These are phyloP conservation scores for Ips nitidus DNA, from an alignment of 1,140 invertebrate genomes.

Conservation along the genomic window DNA sequence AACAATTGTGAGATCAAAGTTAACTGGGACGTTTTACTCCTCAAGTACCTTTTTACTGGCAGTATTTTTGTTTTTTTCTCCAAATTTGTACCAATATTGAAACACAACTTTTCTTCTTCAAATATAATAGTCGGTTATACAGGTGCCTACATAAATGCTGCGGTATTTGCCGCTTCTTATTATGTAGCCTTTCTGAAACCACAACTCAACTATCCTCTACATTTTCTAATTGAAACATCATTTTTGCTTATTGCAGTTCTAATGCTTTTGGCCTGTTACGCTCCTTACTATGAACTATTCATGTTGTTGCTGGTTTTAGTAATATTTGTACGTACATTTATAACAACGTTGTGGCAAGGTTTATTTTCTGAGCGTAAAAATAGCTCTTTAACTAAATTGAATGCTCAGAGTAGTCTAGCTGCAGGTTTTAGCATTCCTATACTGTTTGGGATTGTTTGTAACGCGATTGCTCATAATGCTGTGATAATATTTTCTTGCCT, in stretches of 20 bases:
- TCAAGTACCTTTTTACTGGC: conserved; percentile 27
- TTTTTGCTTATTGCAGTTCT: conserved; percentile 16
- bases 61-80: conserved; percentile 32
- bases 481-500: conserved; percentile 35
- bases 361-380: conserved; percentile 27
- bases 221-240: conserved; percentile 16
- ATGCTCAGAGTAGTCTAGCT: conserved; percentile 14
- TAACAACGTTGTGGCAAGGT: conserved; percentile 26
- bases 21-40: conserved; percentile 33
- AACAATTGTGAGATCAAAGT: conserved; percentile 19
- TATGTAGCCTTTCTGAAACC: conserved; percentile 7
- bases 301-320: conserved; percentile 22
- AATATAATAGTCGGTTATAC: conserved; percentile 29
- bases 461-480: conserved; percentile 28
- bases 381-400: conserved; percentile 12
- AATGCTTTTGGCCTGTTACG: conserved; percentile 27
- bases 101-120: conserved; percentile 22
- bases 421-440: conserved; percentile 30
- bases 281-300: conserved; percentile 27
- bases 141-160: conserved; percentile 27
- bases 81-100: conserved; percentile 35
- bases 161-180: conserved; percentile 23
- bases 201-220: neutral
- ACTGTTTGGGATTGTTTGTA: conserved; percentile 29
- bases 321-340: conserved; percentile 21